Base-by-base conservation (phyloP, 2,888 invertebrate species). In the Drosophila barbarae region DNA sequence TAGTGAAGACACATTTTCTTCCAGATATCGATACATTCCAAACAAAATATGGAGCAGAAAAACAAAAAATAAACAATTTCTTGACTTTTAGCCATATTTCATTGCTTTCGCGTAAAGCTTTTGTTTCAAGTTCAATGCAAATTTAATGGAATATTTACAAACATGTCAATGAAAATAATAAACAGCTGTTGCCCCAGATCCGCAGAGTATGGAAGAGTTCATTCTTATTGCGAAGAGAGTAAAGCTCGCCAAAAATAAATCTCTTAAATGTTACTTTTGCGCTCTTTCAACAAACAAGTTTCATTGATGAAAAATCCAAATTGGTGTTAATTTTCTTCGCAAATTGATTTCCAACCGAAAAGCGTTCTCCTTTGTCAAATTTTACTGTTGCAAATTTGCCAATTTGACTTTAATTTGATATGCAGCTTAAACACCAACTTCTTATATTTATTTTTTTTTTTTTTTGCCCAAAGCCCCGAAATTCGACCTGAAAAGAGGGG, bases 341-440 rank as follows among this genome's bases (percentile, higher is more conserved):
- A 42, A 63, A 42, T 42, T 36, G 28, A 50, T 61, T 50, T 12
- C 18, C 35, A 30, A 18, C 7, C 4, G 12, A 49, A 23, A 46
- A 26, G 44, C 34, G 34, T 41, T 53, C 66, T 58, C 46, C 32
- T 38, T 60, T 60, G 59, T 66, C 18, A 30, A n/a, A 38, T 44
- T 35, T 36, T 41, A 26, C 36, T 51, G 47, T 57, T 51, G 51
- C 47, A 41, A 65, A 65, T 67, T 63, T 69, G 72, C 72, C 65
- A 68, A 50, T 66, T 79, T 65, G 67, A 56, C 79, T 74, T 38
- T 38, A 79, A 79, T 82, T 84, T 66, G 70, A 76, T 79, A 78
- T 71, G 74, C 68, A 34, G 72, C 72, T 84, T 78, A 23, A 23
- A 81, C 41, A 66, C 49, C 66, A 73, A 51, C 34, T 21, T 42